Base-by-base conservation (phyloP, 2,113 vertebrate species). In the Xiphophorus hellerii region DNA sequence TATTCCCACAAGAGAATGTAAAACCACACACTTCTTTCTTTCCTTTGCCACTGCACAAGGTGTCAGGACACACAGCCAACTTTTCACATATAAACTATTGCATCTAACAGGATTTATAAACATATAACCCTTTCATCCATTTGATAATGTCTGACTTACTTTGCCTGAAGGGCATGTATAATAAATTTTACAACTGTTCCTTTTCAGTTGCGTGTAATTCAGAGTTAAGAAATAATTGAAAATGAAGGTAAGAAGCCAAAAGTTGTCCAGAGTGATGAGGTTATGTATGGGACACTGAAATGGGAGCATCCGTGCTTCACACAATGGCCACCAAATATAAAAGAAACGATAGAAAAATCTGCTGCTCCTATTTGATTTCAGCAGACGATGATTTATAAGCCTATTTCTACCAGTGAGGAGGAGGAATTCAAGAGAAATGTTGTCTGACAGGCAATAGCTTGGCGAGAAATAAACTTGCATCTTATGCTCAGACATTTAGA, bases 51-150 rank as follows among this genome's bases (percentile, higher is more conserved):
- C 42, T 30, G 25, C 22, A 28, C 29, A 60, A 22, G 10, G 10
- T 63, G 58, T 51, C 17, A 37, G 13, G 58, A 77, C 11, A 68
- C 33, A 62, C 51, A 66, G 28, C 4, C 20, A 67, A 37, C 3
- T 0, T 28, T 20, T 9, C 60, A 33, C 29, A 64, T 30, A 31
- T 62, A 13, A 17, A 44, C 22, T 71, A 22, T 31, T 15, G 33
- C 11, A 74, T 74, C 25, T 51, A 72, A 8, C 1, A 71, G 42
- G 31, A 71, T 29, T 64, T 17, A 80, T 31, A 54, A 9, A 48
- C 42, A 74, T 20, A 29, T 63, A 31, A 25, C 10, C 7, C 10
- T 62, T 27, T 66, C 12, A 2, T 29, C 11, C 9, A 15, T 58
- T 44, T 13, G 35, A 58, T 63, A 8, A 73, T 30, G n/a, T 66